phyloP scores from a whole-genome alignment of 2,888 invertebrate genomes.

The Aelia acuminata region DNA sequence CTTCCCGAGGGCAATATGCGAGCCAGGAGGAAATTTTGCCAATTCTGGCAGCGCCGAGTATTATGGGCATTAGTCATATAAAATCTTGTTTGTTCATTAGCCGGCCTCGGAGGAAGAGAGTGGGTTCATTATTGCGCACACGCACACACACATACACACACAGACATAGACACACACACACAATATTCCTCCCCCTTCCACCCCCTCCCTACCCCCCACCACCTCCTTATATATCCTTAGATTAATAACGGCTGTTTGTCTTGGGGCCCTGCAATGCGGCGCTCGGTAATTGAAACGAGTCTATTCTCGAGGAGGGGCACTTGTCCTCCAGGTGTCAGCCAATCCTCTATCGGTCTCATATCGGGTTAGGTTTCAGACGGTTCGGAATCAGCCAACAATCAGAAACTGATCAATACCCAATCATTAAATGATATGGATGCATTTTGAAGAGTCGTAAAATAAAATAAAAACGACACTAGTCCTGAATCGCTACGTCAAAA shows the following conservation, averaged over 20 bases:
- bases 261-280: constrained; percentile 57
- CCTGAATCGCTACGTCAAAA: too few relatives aligned
- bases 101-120: constrained; percentile 5
- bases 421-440: too few relatives aligned
- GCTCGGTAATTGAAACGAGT: constrained; percentile 52
- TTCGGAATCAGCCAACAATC: not conserved
- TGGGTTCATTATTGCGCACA: constrained; percentile 57
- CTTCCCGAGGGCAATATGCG: constrained; percentile 44
- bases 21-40: constrained; percentile 52
- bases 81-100: constrained; percentile 61
- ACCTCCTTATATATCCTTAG: constrained; percentile 57
- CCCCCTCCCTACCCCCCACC: not conserved
- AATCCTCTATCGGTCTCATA: not conserved
- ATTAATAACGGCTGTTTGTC: constrained; percentile 60
- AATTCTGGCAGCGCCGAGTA: constrained; percentile 52
- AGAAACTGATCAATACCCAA: too few relatives aligned
- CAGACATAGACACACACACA: not conserved
- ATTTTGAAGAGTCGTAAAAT: too few relatives aligned
- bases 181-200: not conserved
- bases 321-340: constrained; percentile 29
- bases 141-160: constrained; percentile 38
- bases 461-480: too few relatives aligned
- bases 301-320: constrained; percentile 4
- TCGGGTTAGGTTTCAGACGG: not conserved
- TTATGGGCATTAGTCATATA: constrained; percentile 61